Percentiles rank a stretch among this genome's conserved stretches.
Conservation (phyloP, 2,797 vertebrate species). For the Percopsis omiscomaycus region DNA sequence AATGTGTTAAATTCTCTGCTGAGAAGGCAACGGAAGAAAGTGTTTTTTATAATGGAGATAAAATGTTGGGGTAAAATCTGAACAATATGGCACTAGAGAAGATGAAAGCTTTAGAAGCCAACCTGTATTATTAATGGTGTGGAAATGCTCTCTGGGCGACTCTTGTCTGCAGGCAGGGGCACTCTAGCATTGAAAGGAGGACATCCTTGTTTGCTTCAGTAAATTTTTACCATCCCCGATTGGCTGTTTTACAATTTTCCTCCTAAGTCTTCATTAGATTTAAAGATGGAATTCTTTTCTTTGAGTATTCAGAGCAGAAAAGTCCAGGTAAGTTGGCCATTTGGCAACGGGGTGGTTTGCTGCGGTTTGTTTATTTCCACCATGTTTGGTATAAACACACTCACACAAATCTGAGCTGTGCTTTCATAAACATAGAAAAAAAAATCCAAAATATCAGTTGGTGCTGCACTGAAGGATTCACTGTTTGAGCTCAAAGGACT, state of each 20-base stretch:
- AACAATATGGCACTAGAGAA: slow-evolving; percentile 12
- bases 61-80: neutral
- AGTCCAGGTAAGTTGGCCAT: slow-evolving; percentile 37
- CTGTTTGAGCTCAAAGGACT: slow-evolving; percentile 67
- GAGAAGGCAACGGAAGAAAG: neutral
- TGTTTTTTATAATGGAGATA: slow-evolving; percentile 16
- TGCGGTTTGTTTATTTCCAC: slow-evolving; percentile 35
- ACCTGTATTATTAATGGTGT: slow-evolving; percentile 20
- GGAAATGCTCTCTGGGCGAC: slow-evolving; percentile 14
- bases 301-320: slow-evolving; percentile 24
- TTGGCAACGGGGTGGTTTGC: slow-evolving; percentile 37
- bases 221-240: slow-evolving; percentile 29
- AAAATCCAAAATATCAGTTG: slow-evolving; percentile 44
- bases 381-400: slow-evolving; percentile 66
- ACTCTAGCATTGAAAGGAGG: slow-evolving; percentile 46
- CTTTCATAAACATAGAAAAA: slow-evolving; percentile 50
- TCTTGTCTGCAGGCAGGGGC: slow-evolving; percentile 22
- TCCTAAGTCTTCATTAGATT: slow-evolving; percentile 18
- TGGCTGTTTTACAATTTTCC: slow-evolving; percentile 30
- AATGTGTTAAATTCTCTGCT: slow-evolving; percentile 18
- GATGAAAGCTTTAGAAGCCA: slow-evolving; percentile 23
- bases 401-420: slow-evolving; percentile 55
- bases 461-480: slow-evolving; percentile 60
- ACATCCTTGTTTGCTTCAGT: slow-evolving; percentile 26
- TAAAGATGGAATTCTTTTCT: slow-evolving; percentile 30